These are phyloP conservation scores for Eucidaris tribuloides DNA, from an alignment of 35 echinoderm and acorn worm genomes.

Conservation along the genomic window DNA sequence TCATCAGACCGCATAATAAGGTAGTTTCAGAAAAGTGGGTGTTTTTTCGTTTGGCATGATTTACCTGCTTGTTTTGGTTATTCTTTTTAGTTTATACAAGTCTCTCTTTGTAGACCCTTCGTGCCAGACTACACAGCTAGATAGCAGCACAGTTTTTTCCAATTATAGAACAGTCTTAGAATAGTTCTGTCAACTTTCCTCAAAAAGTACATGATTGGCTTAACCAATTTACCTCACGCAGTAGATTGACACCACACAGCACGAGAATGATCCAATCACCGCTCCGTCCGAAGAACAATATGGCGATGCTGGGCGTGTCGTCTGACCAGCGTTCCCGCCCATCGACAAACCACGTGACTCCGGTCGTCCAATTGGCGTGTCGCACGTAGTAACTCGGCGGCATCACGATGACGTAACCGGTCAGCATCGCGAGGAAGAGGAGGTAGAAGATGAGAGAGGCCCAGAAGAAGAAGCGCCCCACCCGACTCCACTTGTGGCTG, in stretches of 20 bases:
- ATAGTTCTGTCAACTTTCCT: too few relatives aligned
- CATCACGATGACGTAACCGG: slow-evolving; percentile 77
- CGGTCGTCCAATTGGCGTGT: neutral
- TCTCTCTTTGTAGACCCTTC: too few relatives aligned
- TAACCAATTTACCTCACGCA: slow-evolving; percentile 69
- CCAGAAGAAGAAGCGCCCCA: slow-evolving; percentile 84
- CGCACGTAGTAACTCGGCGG: slow-evolving; percentile 76
- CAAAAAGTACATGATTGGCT: neutral
- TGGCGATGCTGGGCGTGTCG: neutral
- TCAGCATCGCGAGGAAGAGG: slow-evolving; percentile 73
- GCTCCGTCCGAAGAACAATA: slow-evolving; percentile 59
- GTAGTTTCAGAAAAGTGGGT: too few relatives aligned
- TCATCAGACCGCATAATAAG: too few relatives aligned
- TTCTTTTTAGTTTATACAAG: too few relatives aligned
- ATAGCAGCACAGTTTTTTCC: too few relatives aligned
- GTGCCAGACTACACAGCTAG: too few relatives aligned
- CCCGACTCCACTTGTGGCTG: slow-evolving; percentile 80
- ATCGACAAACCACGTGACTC: slow-evolving; percentile 39
- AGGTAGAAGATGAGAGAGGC: slow-evolving; percentile 67
- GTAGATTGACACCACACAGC: slow-evolving; percentile 64
- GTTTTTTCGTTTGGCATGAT: too few relatives aligned
- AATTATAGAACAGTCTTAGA: too few relatives aligned
- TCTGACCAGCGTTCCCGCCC: slow-evolving; percentile 59
- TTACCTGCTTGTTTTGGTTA: too few relatives aligned
- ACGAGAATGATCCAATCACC: slow-evolving; percentile 73